Evolutionary conservation across 2,888 invertebrate species (phyloP), one percentile per base, ranked within the genome.

Genomic region (Thymelicus lineola): DNA sequence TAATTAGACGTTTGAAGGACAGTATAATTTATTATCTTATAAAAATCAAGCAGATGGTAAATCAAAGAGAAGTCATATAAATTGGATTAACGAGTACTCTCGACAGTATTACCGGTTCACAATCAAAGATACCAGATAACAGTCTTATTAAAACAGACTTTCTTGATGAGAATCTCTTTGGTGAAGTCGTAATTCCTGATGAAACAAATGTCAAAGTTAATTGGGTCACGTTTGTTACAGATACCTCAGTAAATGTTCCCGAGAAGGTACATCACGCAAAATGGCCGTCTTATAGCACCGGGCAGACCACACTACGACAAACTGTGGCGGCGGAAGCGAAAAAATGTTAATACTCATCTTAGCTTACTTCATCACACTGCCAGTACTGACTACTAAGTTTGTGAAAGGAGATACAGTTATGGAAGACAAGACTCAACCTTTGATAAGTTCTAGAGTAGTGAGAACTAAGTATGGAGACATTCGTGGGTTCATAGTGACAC

Each of bases 381-480:
- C 91, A 74, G 91, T 86, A 73, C 84, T 94, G 74, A 93, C 94
- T 75, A 86, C 88, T 50, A 89, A 82, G 76, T 81, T 88, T 72
- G 94, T 93, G 74, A 88, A 82, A 76, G 93, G 93, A 70, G 94
- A 94, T 70, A 86, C 90, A 73, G 86, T 91, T 74, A 94, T 94
- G 92, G 94, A 95, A 76, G 94, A 93, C 75, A 93, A 94, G 71
- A 80, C 83, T 20, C 86, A 85, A 74, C 89, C 90, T n/a, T 90
- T 95, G 78, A 94, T 97, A 77, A 97, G 97, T 81, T 97, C 97
- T 79, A 95, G 98, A 82, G 97, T 97, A 79, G 97, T 98, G 75
- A 95, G 97, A 86, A 98, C 97, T 79, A 97, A 98, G 87, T 97
- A 98, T 87, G 98, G 98, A 75, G 97, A 97, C 85, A 95, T 98